Evolutionary conservation across 2,113 vertebrate species (phyloP).

Genomic region (Cheirogaleus medius): DNA sequence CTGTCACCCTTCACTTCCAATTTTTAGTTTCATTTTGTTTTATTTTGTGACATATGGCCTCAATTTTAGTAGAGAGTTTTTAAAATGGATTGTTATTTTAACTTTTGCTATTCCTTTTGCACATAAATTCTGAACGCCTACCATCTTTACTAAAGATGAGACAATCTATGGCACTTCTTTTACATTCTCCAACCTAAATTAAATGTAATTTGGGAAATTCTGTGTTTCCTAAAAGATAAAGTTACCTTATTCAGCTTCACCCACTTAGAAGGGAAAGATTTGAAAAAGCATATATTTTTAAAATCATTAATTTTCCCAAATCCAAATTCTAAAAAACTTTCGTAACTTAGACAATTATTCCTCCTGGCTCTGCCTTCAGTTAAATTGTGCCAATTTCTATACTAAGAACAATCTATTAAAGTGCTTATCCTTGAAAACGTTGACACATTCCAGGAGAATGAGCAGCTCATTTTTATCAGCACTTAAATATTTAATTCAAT

Average conservation of each 20-base stretch:
- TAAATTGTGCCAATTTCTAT: neutral
- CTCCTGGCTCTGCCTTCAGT: neutral
- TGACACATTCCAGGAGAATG: slow-evolving; percentile 25
- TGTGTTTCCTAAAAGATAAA: neutral
- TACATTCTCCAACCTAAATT: neutral
- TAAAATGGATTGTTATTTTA: neutral
- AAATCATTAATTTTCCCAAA: neutral
- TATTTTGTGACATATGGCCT: neutral
- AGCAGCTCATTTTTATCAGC: neutral
- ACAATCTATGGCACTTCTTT: neutral
- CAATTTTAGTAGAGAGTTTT: neutral
- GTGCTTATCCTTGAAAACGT: neutral
- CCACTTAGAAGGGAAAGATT: neutral
- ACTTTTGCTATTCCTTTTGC: neutral
- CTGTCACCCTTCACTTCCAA: neutral
- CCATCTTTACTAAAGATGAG: neutral
- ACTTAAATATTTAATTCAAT: slow-evolving; percentile 18
- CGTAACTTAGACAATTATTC: neutral
- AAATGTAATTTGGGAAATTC: neutral
- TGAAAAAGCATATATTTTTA: neutral
- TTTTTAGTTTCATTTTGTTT: neutral
- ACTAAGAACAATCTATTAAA: neutral
- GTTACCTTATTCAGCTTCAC: neutral
- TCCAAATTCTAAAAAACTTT: neutral
- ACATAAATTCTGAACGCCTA: neutral